phyloP scores from a whole-genome alignment of 1,140 invertebrate species.

The Lepidostoma basale region DNA sequence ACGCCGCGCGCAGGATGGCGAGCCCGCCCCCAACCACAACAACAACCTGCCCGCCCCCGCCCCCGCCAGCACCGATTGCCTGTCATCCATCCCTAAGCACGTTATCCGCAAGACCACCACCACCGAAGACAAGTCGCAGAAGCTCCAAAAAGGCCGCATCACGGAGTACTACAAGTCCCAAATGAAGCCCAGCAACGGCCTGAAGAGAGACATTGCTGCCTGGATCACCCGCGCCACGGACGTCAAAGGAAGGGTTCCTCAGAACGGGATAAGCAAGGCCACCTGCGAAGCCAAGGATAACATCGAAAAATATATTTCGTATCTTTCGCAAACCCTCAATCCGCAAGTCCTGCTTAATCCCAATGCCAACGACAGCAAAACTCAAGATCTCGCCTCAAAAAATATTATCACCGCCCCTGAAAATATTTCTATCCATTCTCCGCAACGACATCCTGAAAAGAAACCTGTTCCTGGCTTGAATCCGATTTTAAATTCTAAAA shows the following conservation, averaged over 20 bases:
- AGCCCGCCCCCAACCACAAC: conserved; percentile 16
- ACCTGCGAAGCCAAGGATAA: conserved; percentile 52
- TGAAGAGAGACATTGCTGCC: conserved; percentile 54
- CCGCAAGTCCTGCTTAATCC: conserved; percentile 55
- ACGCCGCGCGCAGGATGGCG: not conserved
- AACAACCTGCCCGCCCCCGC: conserved; percentile 9
- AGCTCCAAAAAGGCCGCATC: conserved; percentile 67
- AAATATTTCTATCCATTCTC: not conserved
- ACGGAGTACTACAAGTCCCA: conserved; percentile 83
- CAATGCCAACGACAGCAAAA: not conserved
- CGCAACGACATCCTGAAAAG: conserved; percentile 17
- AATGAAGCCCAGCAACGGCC: conserved; percentile 69
- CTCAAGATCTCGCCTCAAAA: not conserved
- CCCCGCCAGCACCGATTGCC: conserved; percentile 49
- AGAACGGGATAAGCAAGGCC: not conserved
- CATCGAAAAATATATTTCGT: conserved; percentile 58
- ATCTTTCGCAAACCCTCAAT: conserved; percentile 58
- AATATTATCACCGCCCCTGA: not conserved
- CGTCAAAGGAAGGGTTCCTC: conserved; percentile 50
- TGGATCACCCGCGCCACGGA: conserved; percentile 46
- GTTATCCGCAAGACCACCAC: conserved; percentile 37
- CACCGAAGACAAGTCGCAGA: conserved; percentile 43
- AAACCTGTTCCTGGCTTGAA: conserved; percentile 35
- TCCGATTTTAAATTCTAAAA: conserved; percentile 27
- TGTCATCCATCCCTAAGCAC: conserved; percentile 41